phyloP scores from a whole-genome alignment of 2,888 invertebrate species.

The Ariolimax columbianus region DNA sequence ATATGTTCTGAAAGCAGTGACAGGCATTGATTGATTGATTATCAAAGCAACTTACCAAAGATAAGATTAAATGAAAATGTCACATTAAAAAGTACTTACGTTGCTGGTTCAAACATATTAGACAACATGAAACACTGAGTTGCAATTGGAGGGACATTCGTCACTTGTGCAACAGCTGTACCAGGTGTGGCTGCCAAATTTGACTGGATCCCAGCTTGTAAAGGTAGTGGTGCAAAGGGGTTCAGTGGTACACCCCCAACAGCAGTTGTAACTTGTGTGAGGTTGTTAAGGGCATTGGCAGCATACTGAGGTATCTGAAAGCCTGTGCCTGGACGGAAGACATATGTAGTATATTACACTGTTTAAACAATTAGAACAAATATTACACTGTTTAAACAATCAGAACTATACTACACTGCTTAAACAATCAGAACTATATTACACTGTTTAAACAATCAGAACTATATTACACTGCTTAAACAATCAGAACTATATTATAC shows the following conservation, averaged over 20 bases:
- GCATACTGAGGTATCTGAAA: conserved; percentile 94
- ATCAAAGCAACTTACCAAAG: too few species aligned
- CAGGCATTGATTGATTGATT: too few species aligned
- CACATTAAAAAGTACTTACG: conserved; percentile 83
- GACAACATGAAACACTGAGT: conserved; percentile 99
- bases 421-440: too few species aligned
- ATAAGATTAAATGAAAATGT: not conserved
- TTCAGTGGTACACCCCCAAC: conserved; percentile 63
- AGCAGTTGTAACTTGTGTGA: conserved; percentile 38
- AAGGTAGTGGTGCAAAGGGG: conserved; percentile 56
- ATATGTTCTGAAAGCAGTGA: too few species aligned
- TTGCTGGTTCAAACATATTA: conserved; percentile 98
- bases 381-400: too few species aligned
- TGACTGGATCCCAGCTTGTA: conserved; percentile 52
- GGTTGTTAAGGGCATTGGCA: conserved; percentile 88
- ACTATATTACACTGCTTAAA: too few species aligned
- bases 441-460: too few species aligned
- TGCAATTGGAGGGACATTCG: conserved; percentile 91
- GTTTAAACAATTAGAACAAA: too few species aligned
- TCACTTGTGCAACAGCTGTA: conserved; percentile 70
- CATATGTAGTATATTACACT: not conserved
- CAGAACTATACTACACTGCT: too few species aligned
- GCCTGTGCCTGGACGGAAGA: conserved; percentile 79
- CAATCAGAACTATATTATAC: too few species aligned
- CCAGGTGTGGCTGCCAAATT: conserved; percentile 79